A percentile compares a stretch with the other conserved stretches of the same genome.
Conservation (phyloP, 2,113 vertebrate genomes). For the Channa argus region DNA sequence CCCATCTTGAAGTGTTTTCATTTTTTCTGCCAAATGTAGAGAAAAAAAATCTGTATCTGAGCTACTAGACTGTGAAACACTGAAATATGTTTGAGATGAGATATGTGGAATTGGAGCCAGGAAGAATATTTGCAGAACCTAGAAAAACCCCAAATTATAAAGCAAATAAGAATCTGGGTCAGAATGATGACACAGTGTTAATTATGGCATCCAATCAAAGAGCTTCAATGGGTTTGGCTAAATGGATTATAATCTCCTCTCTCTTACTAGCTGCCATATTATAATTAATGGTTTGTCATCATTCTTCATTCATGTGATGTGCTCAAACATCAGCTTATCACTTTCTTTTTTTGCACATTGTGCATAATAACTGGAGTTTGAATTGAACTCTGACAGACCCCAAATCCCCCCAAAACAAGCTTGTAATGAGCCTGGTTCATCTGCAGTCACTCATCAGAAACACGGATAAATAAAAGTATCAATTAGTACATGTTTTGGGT, state of each 20-base stretch:
- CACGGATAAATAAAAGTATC: conserved; percentile 57
- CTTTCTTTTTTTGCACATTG: conserved; percentile 41
- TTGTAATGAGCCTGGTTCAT: conserved; percentile 32
- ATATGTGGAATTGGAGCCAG: conserved; percentile 38
- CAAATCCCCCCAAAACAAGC: conserved; percentile 14
- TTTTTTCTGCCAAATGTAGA: conserved; percentile 43
- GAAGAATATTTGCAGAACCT: conserved; percentile 60
- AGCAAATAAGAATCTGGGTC: conserved; percentile 72
- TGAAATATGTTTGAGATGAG: conserved; percentile 44
- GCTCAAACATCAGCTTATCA: conserved; percentile 50
- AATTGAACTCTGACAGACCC: conserved; percentile 47
- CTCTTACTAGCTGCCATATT: conserved; percentile 72
- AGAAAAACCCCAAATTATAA: conserved; percentile 55
- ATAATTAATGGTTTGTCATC: conserved; percentile 78
- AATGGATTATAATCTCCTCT: conserved; percentile 72
- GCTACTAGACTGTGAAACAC: conserved; percentile 46
- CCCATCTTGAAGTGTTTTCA: conserved; percentile 33
- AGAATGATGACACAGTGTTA: conserved; percentile 67
- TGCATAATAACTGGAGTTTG: conserved; percentile 46
- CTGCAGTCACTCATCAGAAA: conserved; percentile 44
- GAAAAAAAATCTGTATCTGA: conserved; percentile 32
- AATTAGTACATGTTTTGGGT: conserved; percentile 51
- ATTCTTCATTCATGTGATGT: conserved; percentile 74
- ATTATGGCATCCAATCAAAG: conserved; percentile 74
- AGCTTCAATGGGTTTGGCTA: conserved; percentile 74